These are phyloP conservation scores for Mantis religiosa DNA, from an alignment of 2,888 invertebrate species.

Conservation along the genomic window DNA sequence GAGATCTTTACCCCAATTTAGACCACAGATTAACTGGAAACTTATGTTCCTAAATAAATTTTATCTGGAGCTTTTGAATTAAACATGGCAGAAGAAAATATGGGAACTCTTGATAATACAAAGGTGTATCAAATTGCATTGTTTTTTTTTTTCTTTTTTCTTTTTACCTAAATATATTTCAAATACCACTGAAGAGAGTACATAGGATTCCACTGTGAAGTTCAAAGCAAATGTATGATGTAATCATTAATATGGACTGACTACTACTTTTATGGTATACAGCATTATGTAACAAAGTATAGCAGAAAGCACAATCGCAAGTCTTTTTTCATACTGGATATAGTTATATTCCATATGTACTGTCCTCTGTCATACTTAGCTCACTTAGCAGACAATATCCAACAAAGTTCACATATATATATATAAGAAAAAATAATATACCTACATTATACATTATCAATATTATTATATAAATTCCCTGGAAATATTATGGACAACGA, in stretches of 20 bases:
- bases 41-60: neutral
- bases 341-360: neutral
- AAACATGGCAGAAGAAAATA: neutral
- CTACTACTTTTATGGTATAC: slow-evolving; percentile 1
- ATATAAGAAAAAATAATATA: slow-evolving; percentile 17
- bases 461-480: slow-evolving; percentile 22
- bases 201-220: neutral
- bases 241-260: neutral
- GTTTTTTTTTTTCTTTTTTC: neutral
- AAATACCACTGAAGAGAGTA: neutral
- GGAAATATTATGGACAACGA: slow-evolving; percentile 19
- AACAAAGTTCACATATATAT: slow-evolving; percentile 7
- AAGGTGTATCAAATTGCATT: neutral
- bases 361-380: neutral
- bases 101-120: neutral
- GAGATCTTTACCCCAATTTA: neutral
- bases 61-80: neutral
- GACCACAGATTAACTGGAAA: neutral
- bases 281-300: slow-evolving; percentile 17
- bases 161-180: neutral
- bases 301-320: slow-evolving; percentile 19
- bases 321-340: slow-evolving; percentile 2
- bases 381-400: slow-evolving; percentile 1
- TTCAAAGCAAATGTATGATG: neutral
- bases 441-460: slow-evolving; percentile 8